Evolutionary conservation across 2,797 vertebrate genomes (phyloP).

Genomic region (Hypotaenidia okinawae): DNA sequence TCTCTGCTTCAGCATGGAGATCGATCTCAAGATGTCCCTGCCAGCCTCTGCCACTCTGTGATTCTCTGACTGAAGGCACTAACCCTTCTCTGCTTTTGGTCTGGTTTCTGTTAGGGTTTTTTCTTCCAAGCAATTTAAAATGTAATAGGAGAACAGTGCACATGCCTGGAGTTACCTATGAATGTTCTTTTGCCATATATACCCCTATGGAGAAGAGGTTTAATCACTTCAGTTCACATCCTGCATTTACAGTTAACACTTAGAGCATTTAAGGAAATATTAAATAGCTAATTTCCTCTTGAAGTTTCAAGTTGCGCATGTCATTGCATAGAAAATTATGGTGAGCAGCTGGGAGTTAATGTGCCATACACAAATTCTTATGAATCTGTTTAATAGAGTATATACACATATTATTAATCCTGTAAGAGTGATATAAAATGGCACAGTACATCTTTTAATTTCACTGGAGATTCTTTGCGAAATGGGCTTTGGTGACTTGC

Average conservation of each 20-base stretch:
- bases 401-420: background rate
- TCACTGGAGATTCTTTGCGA: background rate
- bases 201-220: background rate
- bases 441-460: background rate
- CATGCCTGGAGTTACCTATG: background rate
- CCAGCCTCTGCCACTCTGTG: background rate
- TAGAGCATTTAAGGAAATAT: slow-evolving; percentile 22
- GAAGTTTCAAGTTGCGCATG: background rate
- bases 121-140: background rate
- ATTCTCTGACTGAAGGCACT: background rate
- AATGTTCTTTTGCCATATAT: background rate
- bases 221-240: slow-evolving; percentile 22
- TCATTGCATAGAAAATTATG: background rate
- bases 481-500: background rate
- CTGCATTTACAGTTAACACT: slow-evolving; percentile 17
- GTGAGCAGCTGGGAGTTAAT: slow-evolving; percentile 33
- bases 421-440: background rate
- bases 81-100: background rate
- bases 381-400: background rate
- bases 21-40: background rate
- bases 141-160: background rate
- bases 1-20: background rate
- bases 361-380: background rate
- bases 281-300: slow-evolving; percentile 21
- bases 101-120: background rate